phyloP scores from a whole-genome alignment of 2,888 invertebrate species.

The Cylloceria caligata region DNA sequence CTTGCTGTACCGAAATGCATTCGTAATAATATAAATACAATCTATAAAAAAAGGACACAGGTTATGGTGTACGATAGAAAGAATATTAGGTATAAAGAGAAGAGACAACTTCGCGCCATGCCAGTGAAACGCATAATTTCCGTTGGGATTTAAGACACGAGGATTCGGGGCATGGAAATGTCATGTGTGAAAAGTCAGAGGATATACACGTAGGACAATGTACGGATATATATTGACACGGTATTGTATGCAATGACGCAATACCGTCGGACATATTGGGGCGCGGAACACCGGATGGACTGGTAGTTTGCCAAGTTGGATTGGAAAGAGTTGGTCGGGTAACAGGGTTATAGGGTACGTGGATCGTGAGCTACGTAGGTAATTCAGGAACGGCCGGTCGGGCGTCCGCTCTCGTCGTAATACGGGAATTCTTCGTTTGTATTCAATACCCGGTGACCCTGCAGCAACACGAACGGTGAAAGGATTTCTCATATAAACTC shows the following conservation, averaged over 20 bases:
- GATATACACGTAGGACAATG: background rate
- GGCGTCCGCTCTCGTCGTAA: conserved; percentile 23
- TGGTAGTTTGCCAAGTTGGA: conserved; percentile 7
- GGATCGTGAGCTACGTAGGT: conserved; percentile 6
- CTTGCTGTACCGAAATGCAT: background rate
- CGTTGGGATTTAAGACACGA: too few relatives aligned
- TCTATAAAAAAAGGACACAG: too few relatives aligned
- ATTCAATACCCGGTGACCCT: conserved; percentile 50
- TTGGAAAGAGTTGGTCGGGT: background rate
- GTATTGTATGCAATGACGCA: background rate
- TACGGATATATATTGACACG: background rate
- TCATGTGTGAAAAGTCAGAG: conserved; percentile 10
- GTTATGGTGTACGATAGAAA: too few relatives aligned
- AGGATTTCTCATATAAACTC: conserved; percentile 11
- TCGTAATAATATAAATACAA: conserved; percentile 1
- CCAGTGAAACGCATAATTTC: too few relatives aligned
- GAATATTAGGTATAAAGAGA: too few relatives aligned
- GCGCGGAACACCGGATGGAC: conserved; percentile 23
- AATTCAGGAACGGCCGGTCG: conserved; percentile 17
- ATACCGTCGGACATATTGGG: conserved; percentile 1
- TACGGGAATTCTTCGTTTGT: conserved; percentile 39
- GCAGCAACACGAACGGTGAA: conserved; percentile 33
- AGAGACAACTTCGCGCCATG: too few relatives aligned
- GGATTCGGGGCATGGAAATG: background rate
- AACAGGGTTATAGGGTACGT: background rate